phyloP scores from a whole-genome alignment of 2,888 invertebrate species.

The Dioctria rufipes region DNA sequence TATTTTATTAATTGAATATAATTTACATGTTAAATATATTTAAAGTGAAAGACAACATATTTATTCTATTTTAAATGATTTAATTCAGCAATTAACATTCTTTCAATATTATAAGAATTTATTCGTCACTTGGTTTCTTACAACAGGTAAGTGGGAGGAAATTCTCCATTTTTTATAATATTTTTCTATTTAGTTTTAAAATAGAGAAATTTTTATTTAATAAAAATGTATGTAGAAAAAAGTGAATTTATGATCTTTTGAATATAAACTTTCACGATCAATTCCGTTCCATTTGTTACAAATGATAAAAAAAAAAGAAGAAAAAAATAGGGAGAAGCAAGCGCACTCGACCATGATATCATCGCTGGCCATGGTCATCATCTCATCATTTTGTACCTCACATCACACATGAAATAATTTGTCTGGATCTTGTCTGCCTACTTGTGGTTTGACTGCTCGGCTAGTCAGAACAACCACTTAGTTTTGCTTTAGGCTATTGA shows the following conservation, averaged over 20 bases:
- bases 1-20: not conserved
- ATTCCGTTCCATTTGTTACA: conserved; percentile 14
- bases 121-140: not conserved
- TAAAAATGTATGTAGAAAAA: too few relatives aligned
- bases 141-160: conserved; percentile 40
- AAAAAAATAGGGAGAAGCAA: not conserved
- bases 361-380: conserved; percentile 34
- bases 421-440: not conserved
- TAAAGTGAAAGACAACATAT: conserved; percentile 1
- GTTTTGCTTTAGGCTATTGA: not conserved
- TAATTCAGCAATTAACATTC: conserved; percentile 2
- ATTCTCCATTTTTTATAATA: conserved; percentile 4
- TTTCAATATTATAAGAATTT: conserved; percentile 9
- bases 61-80: conserved; percentile 37
- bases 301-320: too few relatives aligned
- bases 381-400: not conserved
- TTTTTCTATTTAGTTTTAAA: not conserved
- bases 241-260: too few relatives aligned
- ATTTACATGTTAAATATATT: conserved; percentile 20
- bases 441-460: not conserved
- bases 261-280: conserved; percentile 30
- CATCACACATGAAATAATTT: not conserved
- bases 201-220: not conserved
- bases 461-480: not conserved
- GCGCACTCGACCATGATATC: conserved; percentile 45